Evolutionary conservation across 2,888 invertebrate genomes (phyloP).

Genomic region (Drosophila robusta): DNA sequence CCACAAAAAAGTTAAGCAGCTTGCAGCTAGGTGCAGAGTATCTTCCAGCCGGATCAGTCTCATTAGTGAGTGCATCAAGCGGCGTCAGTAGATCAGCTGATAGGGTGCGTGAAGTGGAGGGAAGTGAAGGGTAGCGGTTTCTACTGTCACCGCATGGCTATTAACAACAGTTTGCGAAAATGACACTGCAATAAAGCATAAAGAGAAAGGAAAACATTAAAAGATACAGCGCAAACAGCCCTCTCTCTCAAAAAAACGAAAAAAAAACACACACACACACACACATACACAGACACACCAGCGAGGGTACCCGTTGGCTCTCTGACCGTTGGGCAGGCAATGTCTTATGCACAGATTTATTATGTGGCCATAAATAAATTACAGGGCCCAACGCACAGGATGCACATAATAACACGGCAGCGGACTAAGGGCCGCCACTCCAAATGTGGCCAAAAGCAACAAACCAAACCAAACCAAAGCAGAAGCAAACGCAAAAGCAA

Average conservation of each 20-base stretch:
- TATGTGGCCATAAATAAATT: slow-evolving; percentile 83
- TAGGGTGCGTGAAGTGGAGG: not conserved
- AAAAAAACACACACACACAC: not conserved
- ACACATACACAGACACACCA: not conserved
- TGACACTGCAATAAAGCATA: slow-evolving; percentile 74
- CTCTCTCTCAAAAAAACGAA: slow-evolving; percentile 5
- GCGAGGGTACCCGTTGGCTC: not conserved
- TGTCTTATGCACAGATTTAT: slow-evolving; percentile 81
- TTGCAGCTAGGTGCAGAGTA: not conserved
- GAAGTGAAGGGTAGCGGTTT: slow-evolving; percentile 4
- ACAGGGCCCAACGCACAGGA: slow-evolving; percentile 69
- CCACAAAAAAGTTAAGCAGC: no score
- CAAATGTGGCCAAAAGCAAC: slow-evolving; percentile 21
- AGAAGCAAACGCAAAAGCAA: slow-evolving; percentile 11
- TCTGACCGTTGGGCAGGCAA: slow-evolving; percentile 64
- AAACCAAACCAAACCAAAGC: slow-evolving; percentile 19
- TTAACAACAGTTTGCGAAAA: slow-evolving; percentile 77
- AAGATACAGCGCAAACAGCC: slow-evolving; percentile 35
- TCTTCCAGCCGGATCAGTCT: not conserved
- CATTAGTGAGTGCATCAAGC: not conserved
- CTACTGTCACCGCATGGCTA: slow-evolving; percentile 69
- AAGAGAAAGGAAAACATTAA: slow-evolving; percentile 60
- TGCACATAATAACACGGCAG: slow-evolving; percentile 56
- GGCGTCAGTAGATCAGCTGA: not conserved
- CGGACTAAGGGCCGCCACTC: slow-evolving; percentile 8